phyloP scores from a whole-genome alignment of 1,140 invertebrate genomes.

The Pristionchus pacificus region DNA sequence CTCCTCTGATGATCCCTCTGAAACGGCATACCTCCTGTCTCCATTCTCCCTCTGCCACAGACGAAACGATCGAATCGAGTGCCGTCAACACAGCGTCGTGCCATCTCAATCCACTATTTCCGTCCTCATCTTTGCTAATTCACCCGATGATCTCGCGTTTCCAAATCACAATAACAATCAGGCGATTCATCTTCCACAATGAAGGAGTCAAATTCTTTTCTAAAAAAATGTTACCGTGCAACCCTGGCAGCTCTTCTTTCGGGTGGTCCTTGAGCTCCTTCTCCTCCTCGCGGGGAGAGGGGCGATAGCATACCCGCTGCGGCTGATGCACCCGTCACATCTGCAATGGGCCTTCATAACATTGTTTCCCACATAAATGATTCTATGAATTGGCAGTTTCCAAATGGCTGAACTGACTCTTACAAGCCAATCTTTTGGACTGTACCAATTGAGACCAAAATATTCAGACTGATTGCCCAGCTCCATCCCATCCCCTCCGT shows the following conservation, averaged over 20 bases:
- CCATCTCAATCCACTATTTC: conserved; percentile 25
- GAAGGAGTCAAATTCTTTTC: too few species aligned
- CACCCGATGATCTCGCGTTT: too few species aligned
- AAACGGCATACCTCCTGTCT: conserved; percentile 30
- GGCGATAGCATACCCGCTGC: not conserved
- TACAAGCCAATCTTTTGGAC: too few species aligned
- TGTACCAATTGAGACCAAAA: too few species aligned
- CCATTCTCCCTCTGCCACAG: conserved; percentile 37
- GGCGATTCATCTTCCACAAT: too few species aligned
- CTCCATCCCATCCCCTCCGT: too few species aligned
- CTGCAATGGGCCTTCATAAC: not conserved
- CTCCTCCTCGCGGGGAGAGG: not conserved
- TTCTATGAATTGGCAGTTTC: too few species aligned
- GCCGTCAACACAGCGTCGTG: conserved; percentile 33
- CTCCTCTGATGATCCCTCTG: not conserved
- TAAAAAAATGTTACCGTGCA: too few species aligned
- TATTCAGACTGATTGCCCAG: too few species aligned
- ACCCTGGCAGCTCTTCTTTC: not conserved
- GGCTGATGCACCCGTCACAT: not conserved
- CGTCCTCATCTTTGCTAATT: too few species aligned
- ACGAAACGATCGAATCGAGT: conserved; percentile 14
- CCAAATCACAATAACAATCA: too few species aligned
- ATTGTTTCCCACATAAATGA: not conserved
- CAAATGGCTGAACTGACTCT: too few species aligned
- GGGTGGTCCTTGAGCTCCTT: not conserved